Base-by-base conservation (phyloP, 2,888 invertebrate genomes). In the Meiosimyza platycephala region DNA sequence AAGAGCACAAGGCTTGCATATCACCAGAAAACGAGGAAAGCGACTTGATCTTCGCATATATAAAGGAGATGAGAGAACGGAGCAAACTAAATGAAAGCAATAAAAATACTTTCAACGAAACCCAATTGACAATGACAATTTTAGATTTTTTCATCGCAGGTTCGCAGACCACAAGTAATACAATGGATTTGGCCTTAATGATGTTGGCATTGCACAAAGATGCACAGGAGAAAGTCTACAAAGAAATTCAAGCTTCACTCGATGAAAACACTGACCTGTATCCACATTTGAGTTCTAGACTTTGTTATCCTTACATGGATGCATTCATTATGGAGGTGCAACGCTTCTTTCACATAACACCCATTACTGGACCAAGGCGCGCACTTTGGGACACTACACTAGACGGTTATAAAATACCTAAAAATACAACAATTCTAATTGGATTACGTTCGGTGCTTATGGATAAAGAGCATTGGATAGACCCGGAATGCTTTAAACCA, bases 131-230 rank as follows among this genome's bases (percentile, higher is more conserved):
- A 6, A 89, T 92, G 89, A 88, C 91, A 6, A 90, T 92, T 77
- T 80, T 92, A 71, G 93, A 93, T 82, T 88, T 93, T 62, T 92
- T 93, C 78, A 89, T 93, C 79, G 93, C 91, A 6, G 93, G 93
- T 3, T 88, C 90, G 0, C 89, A 89, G 77, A 92, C 92, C 0
- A 92, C 92, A 0, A 90, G 91, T 73, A 89, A 88, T 52, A 91
- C 91, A 0, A 82, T 93, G 16, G 91, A 91, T 77, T 90, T 92
- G 80, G 88, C 90, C 0, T 86, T 93, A 64, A 86, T 92, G 79
- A 88, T 89, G 77, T 89, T 92, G 88, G 86, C 90, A 18, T 80
- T 90, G 40, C 86, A 90, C 74, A 89, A 89, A 60, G 89, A 91
- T 12, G 83, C 92, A 4, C 92, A 93, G 82, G 80, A 84, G 2